Conservation (phyloP, 2,113 vertebrate genomes). For the Otolemur garnettii region DNA sequence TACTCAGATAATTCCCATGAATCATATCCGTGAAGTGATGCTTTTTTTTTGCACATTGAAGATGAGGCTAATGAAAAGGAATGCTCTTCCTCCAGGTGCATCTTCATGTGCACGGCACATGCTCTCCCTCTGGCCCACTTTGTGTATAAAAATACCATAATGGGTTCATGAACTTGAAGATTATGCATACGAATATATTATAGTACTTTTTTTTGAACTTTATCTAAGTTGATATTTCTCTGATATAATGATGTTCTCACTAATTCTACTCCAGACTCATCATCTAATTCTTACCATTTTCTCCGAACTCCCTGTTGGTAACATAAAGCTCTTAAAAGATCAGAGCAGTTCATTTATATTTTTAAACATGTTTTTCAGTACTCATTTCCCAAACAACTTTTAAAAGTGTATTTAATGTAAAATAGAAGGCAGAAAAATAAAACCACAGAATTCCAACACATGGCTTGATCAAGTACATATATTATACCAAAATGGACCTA, state of each 20-base stretch:
- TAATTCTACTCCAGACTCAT: neutral
- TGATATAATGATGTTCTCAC: neutral
- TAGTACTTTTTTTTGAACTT: neutral
- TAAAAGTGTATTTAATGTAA: neutral
- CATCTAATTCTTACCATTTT: neutral
- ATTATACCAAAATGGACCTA: neutral
- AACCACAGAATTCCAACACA: neutral
- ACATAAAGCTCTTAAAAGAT: neutral
- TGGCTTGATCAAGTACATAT: neutral
- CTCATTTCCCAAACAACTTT: neutral
- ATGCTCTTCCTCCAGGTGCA: neutral
- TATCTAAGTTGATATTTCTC: neutral
- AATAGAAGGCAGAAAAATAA: neutral
- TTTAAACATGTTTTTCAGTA: neutral
- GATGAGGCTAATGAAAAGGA: neutral
- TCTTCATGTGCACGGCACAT: slow-evolving; percentile 17
- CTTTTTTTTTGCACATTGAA: neutral
- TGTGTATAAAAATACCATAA: neutral
- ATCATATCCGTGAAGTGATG: neutral
- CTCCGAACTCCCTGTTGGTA: neutral
- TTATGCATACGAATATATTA: neutral
- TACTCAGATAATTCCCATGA: slow-evolving; percentile 50
- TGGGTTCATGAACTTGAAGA: neutral
- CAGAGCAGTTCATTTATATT: neutral
- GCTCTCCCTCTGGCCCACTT: neutral